Base-by-base conservation (phyloP, 2,797 vertebrate genomes). In the Rhinogobio ventralis region DNA sequence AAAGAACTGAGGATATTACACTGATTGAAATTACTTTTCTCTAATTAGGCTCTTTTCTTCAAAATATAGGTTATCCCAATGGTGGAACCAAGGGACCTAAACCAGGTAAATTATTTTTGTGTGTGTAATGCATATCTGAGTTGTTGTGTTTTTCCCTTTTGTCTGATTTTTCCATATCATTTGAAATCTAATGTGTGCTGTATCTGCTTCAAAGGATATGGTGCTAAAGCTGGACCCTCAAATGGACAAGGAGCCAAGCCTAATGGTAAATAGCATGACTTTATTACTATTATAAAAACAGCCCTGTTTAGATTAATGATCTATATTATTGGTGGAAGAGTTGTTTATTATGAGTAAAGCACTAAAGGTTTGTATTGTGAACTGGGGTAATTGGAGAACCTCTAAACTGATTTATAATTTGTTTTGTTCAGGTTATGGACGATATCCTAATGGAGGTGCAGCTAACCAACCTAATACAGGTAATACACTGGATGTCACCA, bases 31-130 rank as follows among this genome's bases (percentile, higher is more conserved):
- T 14, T 71, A 23, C 33, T 60, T 74, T 53, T 73, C 25, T 79
- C 3, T 67, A 36, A 68, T 46, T 49, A 88, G 49, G 85, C 77
- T 79, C 42, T 55, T 84, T 23, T 20, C 25, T 53, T 4, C 93
- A 92, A 57, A 90, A 92, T 86, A 91, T 88, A 84, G 89, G 86
- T 57, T 77, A 85, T 42, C 74, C 45, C 33, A 92, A 71, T 83
- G 90, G 87, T 49, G 90, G 86, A 5, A 57, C 85, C 67, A 83
- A 88, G 77, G 90, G 79, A 90, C 88, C 87, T 11, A 91, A 91
- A 77, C 79, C 86, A 90, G 91, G 93, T 95, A 42, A 42, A 42
- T 9, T 42, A 0, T 42, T 36, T 36, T 2, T 36, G 4, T 33
- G 30, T 42, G 39, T 42, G 39, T 42, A 42, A 42, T 17, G 8